Evolutionary conservation across 2,113 vertebrate species (phyloP).

Genomic region (Apaloderma vittatum): DNA sequence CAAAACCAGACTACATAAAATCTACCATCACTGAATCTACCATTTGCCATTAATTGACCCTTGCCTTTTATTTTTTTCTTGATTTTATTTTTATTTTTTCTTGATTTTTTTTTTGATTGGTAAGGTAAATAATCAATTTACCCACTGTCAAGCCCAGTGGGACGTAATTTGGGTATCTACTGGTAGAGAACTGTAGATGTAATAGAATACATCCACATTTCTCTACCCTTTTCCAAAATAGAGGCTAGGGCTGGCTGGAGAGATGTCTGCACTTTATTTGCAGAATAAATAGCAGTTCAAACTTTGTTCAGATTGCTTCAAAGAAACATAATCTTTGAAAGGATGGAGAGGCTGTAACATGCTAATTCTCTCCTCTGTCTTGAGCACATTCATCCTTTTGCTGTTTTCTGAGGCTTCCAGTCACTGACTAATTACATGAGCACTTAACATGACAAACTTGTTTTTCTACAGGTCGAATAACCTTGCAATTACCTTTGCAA

Average conservation of each 20-base stretch:
- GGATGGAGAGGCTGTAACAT: background rate
- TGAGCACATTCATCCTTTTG: background rate
- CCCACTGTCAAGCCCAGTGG: background rate
- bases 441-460: background rate
- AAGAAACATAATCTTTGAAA: background rate
- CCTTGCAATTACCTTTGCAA: background rate
- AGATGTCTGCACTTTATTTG: background rate
- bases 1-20: background rate
- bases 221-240: background rate
- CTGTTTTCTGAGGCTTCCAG: background rate
- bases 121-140: background rate
- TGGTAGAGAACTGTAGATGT: accelerated
- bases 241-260: background rate
- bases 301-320: background rate
- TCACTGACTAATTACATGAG: background rate
- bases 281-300: background rate
- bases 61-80: background rate
- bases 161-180: background rate
- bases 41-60: no score
- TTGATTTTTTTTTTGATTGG: background rate
- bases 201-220: background rate
- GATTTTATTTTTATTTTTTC: no score
- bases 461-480: background rate
- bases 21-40: background rate
- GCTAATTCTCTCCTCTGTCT: background rate